A percentile compares a stretch with the other conserved stretches of the same genome.
Conservation (phyloP, 2,888 invertebrate species). For the Dynastes maya region DNA sequence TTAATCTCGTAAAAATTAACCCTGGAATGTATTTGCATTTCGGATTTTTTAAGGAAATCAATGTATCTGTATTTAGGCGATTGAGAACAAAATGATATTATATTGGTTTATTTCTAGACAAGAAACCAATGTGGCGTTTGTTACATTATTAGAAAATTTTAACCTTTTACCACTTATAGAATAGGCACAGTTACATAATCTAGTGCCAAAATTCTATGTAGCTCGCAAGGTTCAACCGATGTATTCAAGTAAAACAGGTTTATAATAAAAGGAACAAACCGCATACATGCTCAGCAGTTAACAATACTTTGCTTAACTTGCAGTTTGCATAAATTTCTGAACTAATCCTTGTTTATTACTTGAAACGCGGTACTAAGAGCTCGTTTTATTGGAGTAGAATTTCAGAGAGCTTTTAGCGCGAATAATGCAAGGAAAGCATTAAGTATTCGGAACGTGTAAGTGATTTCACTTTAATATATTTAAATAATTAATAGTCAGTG, state of each 20-base stretch:
- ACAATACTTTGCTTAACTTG: slow-evolving; percentile 28
- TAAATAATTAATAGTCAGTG: slow-evolving; percentile 36
- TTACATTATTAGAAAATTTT: too few relatives aligned
- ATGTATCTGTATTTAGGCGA: too few relatives aligned
- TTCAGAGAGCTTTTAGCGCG: slow-evolving; percentile 25
- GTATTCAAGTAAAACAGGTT: background rate
- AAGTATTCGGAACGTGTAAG: slow-evolving; percentile 31
- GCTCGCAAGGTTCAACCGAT: background rate
- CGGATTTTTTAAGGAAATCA: too few relatives aligned
- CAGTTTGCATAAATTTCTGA: slow-evolving; percentile 39
- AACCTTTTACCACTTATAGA: too few relatives aligned
- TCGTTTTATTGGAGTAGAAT: slow-evolving; percentile 15
- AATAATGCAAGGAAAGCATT: slow-evolving; percentile 12
- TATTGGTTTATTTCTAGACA: too few relatives aligned
- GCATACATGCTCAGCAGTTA: slow-evolving; percentile 23
- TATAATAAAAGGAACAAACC: slow-evolving; percentile 13
- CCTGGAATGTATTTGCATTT: too few relatives aligned
- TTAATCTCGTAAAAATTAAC: too few relatives aligned
- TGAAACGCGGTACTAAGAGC: slow-evolving; percentile 29
- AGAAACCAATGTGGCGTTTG: too few relatives aligned
- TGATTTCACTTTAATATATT: slow-evolving; percentile 30
- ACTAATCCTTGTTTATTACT: slow-evolving; percentile 43
- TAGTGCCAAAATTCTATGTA: background rate
- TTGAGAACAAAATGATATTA: too few relatives aligned
- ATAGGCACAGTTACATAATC: too few relatives aligned